Evolutionary conservation across 2,113 vertebrate genomes (phyloP).

Genomic region (Thermophis baileyi): DNA sequence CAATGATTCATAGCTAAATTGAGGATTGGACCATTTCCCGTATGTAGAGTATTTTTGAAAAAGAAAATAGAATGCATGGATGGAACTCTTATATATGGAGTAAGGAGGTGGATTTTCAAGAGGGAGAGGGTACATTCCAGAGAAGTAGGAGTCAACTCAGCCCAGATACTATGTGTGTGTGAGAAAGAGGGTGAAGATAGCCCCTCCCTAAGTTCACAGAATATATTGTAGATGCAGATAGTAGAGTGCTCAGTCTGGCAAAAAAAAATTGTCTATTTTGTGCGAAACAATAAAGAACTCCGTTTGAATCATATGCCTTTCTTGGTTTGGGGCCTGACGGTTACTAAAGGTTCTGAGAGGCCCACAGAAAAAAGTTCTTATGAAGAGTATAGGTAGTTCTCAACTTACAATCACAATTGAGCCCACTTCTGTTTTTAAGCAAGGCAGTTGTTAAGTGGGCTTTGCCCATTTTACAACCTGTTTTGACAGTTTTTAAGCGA

Average conservation of each 20-base stretch:
- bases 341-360: neutral
- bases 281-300: neutral
- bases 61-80: neutral
- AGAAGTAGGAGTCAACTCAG: neutral
- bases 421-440: neutral
- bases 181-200: neutral
- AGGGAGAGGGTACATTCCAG: neutral
- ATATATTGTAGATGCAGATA: neutral
- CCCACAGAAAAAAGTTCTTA: neutral
- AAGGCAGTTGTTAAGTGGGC: neutral
- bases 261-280: neutral
- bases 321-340: neutral
- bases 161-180: neutral
- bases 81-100: no score
- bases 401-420: neutral
- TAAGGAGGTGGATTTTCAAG: neutral
- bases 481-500: neutral
- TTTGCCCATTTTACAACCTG: neutral
- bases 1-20: neutral
- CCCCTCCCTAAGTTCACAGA: neutral
- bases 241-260: neutral
- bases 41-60: neutral
- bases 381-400: neutral
- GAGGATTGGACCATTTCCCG: neutral
- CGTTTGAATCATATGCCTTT: neutral